Base-by-base conservation (phyloP, 2,113 vertebrate species). In the Mola mola region DNA sequence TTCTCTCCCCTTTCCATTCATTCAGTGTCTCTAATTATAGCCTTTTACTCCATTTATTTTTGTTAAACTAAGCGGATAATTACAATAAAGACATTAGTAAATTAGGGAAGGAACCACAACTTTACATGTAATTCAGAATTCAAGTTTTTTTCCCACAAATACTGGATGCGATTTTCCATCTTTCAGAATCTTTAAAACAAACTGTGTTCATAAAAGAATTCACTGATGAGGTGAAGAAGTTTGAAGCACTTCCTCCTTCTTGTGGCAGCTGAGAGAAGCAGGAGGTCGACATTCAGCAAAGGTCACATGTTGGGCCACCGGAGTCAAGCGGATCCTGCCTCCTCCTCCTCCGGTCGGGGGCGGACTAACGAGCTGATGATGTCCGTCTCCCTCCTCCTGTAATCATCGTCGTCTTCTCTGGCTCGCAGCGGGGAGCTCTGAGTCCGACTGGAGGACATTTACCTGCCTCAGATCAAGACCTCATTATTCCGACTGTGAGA, bases 321-420 rank as follows among this genome's bases (percentile, higher is more conserved):
- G 57, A 65, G 68, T 25, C 38, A 38, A 24, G 19, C 3, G 2
- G 50, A 61, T 11, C 24, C 33, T 37, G 63, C 51, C 28, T 31
- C 25, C 12, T 66, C 63, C 24, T 63, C 55, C 74, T 78, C 83
- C 81, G 81, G 81, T 86, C 72, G 76, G 4, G 1, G n/a, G 20
- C 20, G 74, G 72, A 86, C 83, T 74, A 81, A 86, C 71, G 78
- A 86, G 78, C 56, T 33, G 63, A 57, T 75, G 19, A 21, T 57
- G 48, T 70, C 69, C 13, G 47, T 63, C 59, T 62, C 55, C 56
- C 48, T 61, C 51, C 71, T 48, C 64, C 75, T 51, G 37, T 84
- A 78, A 83, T 74, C 51, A 83, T 76, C 78, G 65, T 64, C 59
- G 56, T 66, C 68, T 70, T 57, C 67, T 79, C 74, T 56, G 74